Conservation (phyloP, 2,888 invertebrate genomes). For the Trachelus troglodyta region DNA sequence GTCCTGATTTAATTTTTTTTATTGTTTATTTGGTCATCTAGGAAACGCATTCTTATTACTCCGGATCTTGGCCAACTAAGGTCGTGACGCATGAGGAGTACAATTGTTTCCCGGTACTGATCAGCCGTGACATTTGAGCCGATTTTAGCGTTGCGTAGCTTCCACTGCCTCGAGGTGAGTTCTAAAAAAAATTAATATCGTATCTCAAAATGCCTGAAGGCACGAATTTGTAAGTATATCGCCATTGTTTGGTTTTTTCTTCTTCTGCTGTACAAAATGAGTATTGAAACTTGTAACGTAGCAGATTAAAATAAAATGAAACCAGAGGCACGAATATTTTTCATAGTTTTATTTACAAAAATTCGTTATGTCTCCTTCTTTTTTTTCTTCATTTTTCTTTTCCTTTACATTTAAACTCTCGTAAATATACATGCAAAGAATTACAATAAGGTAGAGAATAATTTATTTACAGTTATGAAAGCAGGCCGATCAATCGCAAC, state of each 20-base stretch:
- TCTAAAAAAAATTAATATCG: not conserved
- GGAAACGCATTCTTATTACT: slow-evolving; percentile 7
- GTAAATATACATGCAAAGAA: not conserved
- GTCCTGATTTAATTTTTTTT: not conserved
- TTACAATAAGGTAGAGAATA: slow-evolving; percentile 35
- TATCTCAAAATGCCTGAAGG: not conserved
- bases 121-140: slow-evolving; percentile 19
- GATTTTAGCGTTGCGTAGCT: not conserved
- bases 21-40: not conserved
- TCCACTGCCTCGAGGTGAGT: not conserved
- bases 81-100: slow-evolving; percentile 1
- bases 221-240: not conserved
- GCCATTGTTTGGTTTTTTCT: not conserved
- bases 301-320: not conserved
- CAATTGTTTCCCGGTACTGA: not conserved
- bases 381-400: not conserved
- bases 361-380: slow-evolving; percentile 16
- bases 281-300: not conserved
- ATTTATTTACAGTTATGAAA: slow-evolving; percentile 48
- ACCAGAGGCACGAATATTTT: not conserved
- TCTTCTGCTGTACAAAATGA: not conserved
- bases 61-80: not conserved
- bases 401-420: not conserved
- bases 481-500: not conserved
- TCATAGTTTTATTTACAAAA: slow-evolving; percentile 51